Conservation (phyloP, 2,113 vertebrate species). For the Origma solitaria region DNA sequence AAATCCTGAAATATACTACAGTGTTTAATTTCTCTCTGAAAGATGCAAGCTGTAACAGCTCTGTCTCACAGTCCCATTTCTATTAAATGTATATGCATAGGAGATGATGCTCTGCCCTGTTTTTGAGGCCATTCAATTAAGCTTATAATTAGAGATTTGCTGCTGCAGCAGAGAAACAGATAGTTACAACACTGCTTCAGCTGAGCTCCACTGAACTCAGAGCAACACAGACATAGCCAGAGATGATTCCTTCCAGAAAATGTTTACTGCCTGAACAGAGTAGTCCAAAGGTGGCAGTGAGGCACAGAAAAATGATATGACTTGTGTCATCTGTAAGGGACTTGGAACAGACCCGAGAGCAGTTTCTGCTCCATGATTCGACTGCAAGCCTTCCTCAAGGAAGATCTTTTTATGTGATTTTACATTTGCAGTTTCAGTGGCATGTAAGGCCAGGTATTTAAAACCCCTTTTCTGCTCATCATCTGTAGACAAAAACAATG, state of each 20-base stretch:
- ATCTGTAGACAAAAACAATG: background rate
- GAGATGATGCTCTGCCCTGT: background rate
- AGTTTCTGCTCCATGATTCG: background rate
- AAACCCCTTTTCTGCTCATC: background rate
- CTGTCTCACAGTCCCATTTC: background rate
- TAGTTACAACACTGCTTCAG: background rate
- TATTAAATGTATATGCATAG: background rate
- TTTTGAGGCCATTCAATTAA: conserved; percentile 42
- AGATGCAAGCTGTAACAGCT: background rate
- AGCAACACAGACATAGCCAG: background rate
- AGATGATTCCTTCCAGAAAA: background rate
- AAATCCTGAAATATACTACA: background rate
- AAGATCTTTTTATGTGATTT: background rate
- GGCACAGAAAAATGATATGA: background rate
- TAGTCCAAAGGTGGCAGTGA: conserved; percentile 7
- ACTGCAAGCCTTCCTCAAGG: background rate
- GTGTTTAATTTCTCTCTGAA: background rate
- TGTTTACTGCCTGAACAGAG: background rate
- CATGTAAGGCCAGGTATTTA: background rate
- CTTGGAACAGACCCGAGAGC: background rate
- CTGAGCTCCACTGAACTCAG: background rate
- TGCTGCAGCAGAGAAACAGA: conserved; percentile 26
- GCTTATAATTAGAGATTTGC: conserved; percentile 42
- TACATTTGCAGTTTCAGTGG: background rate
- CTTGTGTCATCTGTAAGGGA: background rate